A percentile compares a stretch with the other conserved stretches of the same genome.
These are phyloP conservation scores for Meloidogyne hapla DNA, from an alignment of 1,140 invertebrate genomes.

Conservation along the genomic window DNA sequence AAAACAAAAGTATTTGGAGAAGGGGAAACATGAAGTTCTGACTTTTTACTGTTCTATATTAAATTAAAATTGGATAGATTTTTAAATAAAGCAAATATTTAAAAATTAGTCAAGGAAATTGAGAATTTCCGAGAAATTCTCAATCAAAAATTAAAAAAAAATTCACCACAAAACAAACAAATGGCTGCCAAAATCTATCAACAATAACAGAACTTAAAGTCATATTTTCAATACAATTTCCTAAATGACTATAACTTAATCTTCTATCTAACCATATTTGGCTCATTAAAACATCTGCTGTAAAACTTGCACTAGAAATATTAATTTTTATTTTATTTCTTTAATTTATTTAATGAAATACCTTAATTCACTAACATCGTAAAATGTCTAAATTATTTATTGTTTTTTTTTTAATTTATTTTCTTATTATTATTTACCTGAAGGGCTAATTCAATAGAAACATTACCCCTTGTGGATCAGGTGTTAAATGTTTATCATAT, in stretches of 20 bases:
- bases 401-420: not conserved
- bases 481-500: conserved; percentile 30
- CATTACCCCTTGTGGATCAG: conserved; percentile 44
- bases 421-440: conserved; percentile 11
- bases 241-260: conserved; percentile 31
- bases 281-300: conserved; percentile 52
- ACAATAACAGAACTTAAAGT: conserved; percentile 47
- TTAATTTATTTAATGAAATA: not conserved
- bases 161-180: conserved; percentile 41
- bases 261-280: conserved; percentile 52
- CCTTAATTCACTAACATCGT: conserved; percentile 30
- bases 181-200: conserved; percentile 52
- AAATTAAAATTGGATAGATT: too few relatives aligned
- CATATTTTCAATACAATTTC: conserved; percentile 48
- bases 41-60: conserved; percentile 46
- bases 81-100: too few relatives aligned
- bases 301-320: conserved; percentile 41
- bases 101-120: too few relatives aligned
- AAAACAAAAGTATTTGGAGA: conserved; percentile 52
- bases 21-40: conserved; percentile 45
- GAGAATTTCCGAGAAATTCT: too few relatives aligned
- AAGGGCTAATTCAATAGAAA: conserved; percentile 44
- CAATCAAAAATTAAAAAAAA: not conserved
- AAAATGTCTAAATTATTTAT: conserved; percentile 30
- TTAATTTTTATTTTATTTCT: not conserved